A percentile compares a stretch with the other conserved stretches of the same genome.
phyloP scores from a whole-genome alignment of 1,140 invertebrate genomes.

The Lepeophtheirus salmonis region DNA sequence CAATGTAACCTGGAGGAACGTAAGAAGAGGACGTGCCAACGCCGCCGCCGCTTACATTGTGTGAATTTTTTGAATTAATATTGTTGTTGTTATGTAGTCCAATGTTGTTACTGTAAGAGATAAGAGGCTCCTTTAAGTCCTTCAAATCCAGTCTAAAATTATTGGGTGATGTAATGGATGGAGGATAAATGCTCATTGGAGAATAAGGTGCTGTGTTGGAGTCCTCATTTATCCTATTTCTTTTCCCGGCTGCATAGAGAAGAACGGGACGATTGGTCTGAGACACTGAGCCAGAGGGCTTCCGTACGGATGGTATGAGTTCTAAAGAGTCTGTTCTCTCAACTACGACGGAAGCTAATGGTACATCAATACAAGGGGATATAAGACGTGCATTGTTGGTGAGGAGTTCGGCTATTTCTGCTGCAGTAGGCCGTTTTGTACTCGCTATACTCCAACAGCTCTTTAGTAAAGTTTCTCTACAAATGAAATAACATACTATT shows the following conservation, averaged over 20 bases:
- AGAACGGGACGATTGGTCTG: not conserved
- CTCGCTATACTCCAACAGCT: constrained; percentile 53
- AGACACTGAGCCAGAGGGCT: constrained; percentile 10
- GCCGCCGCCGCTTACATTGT: not conserved
- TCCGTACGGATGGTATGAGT: constrained; percentile 22
- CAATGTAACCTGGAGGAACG: constrained; percentile 15
- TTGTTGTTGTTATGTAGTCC: too few species aligned
- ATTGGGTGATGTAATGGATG: not conserved
- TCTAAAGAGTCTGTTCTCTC: constrained; percentile 37
- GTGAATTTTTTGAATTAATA: not conserved
- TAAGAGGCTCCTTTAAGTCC: not conserved
- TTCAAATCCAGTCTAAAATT: not conserved
- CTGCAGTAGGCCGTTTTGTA: constrained; percentile 47
- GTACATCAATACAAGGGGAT: constrained; percentile 54
- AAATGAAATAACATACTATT: constrained; percentile 15
- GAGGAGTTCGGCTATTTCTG: constrained; percentile 56
- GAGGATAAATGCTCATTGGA: constrained; percentile 2
- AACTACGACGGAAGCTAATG: constrained; percentile 46
- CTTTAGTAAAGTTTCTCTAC: constrained; percentile 47
- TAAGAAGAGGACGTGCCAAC: not conserved
- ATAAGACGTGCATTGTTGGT: constrained; percentile 53
- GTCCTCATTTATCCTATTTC: constrained; percentile 8
- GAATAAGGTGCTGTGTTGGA: constrained; percentile 4
- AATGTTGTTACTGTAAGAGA: not conserved
- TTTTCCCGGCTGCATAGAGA: not conserved